A percentile compares a stretch with the other conserved stretches of the same genome.
phyloP scores from a whole-genome alignment of 1,140 invertebrate genomes.

The Diorhabda elongata region DNA sequence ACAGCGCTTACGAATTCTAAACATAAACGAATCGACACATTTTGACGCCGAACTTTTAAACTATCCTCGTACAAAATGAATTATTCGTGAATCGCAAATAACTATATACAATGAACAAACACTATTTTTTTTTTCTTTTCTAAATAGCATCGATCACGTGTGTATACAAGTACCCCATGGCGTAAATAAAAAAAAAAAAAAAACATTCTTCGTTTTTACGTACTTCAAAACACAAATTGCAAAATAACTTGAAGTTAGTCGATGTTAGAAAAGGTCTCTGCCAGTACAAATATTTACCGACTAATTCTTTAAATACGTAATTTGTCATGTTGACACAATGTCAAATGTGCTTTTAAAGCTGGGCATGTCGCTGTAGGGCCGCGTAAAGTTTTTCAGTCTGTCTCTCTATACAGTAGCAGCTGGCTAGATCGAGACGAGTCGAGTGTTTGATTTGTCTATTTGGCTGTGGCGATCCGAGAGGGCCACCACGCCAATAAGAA shows the following conservation, averaged over 20 bases:
- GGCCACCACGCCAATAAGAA: slow-evolving; percentile 25
- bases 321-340: slow-evolving; percentile 26
- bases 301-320: slow-evolving; percentile 23
- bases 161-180: background rate
- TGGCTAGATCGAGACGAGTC: slow-evolving; percentile 15
- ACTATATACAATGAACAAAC: no score
- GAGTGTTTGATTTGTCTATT: slow-evolving; percentile 33
- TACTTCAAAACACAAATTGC: background rate
- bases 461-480: slow-evolving; percentile 8
- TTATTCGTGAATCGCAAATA: no score
- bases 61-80: no score
- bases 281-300: slow-evolving; percentile 16
- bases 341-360: slow-evolving; percentile 23
- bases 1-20: no score
- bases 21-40: no score
- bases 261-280: background rate
- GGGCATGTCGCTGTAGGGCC: slow-evolving; percentile 8
- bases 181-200: background rate
- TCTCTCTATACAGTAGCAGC: slow-evolving; percentile 20
- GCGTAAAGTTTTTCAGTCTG: background rate
- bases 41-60: no score
- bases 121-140: no score
- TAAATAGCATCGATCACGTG: no score
- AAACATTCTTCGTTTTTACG: no score
- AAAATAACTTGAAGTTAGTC: background rate